Conservation (phyloP, 2,888 invertebrate genomes). For the Hemaris fuciformis region DNA sequence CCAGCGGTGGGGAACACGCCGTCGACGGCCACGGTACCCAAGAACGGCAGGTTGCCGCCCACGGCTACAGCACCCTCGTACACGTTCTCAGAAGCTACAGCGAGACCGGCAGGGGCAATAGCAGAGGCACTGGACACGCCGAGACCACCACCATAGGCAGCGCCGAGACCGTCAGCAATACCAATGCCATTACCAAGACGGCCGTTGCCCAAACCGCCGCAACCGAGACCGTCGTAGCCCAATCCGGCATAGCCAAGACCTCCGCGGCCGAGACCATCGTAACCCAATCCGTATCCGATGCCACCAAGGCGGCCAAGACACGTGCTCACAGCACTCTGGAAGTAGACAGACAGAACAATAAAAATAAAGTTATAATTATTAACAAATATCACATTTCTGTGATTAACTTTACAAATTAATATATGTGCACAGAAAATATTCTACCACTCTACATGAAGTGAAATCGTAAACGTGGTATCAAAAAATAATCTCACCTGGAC, state of each 20-base stretch:
- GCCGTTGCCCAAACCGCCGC: constrained; percentile 35
- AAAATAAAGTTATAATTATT: no score
- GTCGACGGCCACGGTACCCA: constrained; percentile 36
- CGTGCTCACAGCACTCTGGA: constrained; percentile 13
- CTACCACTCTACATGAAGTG: no score
- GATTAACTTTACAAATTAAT: no score
- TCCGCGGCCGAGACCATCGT: not conserved
- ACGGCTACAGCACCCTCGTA: constrained; percentile 36
- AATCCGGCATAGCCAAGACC: constrained; percentile 6
- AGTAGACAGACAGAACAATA: not conserved
- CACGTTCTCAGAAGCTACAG: constrained; percentile 35
- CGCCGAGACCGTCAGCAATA: not conserved
- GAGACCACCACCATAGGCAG: constrained; percentile 30
- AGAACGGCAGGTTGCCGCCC: constrained; percentile 38
- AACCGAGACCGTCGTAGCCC: constrained; percentile 12
- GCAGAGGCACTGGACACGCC: constrained; percentile 31
- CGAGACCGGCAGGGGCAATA: constrained; percentile 33
- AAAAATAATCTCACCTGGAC: constrained; percentile 1
- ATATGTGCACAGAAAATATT: not conserved
- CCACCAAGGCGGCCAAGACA: not conserved
- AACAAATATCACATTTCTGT: no score
- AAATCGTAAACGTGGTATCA: not conserved
- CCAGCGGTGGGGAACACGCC: constrained; percentile 38
- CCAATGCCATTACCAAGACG: constrained; percentile 23
- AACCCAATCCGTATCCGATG: constrained; percentile 1